These are phyloP conservation scores for Pseudolycoriella hygida DNA, from an alignment of 2,888 invertebrate genomes.

Conservation along the genomic window DNA sequence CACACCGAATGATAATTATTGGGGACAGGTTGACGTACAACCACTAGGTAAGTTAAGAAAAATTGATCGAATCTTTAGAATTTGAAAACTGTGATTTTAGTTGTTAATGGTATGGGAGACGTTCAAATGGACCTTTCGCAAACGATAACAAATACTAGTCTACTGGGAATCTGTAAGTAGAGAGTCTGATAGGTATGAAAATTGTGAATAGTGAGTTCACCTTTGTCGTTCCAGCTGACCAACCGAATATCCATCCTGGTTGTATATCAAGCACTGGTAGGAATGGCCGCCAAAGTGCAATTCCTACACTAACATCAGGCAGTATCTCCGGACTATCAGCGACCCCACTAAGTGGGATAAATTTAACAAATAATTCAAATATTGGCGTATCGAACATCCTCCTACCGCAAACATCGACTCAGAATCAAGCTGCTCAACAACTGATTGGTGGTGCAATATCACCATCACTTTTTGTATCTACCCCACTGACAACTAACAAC, in stretches of 20 bases:
- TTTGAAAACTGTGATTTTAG: no score
- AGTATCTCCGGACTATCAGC: no score
- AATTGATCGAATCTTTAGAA: no score
- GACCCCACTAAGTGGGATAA: conserved; percentile 19
- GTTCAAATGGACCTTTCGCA: conserved; percentile 50
- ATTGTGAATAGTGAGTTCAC: no score
- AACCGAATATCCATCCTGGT: conserved; percentile 38
- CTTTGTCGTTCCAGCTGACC: no score
- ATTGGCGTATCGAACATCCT: neutral
- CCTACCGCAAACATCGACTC: conserved; percentile 33
- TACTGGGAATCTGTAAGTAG: no score
- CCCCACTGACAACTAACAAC: neutral
- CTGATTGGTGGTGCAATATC: conserved; percentile 53
- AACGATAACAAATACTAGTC: conserved; percentile 14
- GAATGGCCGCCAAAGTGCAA: conserved; percentile 17
- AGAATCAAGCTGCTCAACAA: conserved; percentile 31
- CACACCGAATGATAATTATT: conserved; percentile 33
- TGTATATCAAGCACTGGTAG: conserved; percentile 44
- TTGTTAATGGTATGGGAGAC: conserved; percentile 52
- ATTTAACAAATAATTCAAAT: conserved; percentile 21
- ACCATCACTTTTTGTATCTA: conserved; percentile 37
- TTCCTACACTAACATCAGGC: no score
- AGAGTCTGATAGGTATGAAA: no score
- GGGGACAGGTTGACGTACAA: conserved; percentile 64
- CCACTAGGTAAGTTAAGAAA: neutral